Conservation (phyloP, 23 tunicate genomes). For the Clavelina lepadiformis region DNA sequence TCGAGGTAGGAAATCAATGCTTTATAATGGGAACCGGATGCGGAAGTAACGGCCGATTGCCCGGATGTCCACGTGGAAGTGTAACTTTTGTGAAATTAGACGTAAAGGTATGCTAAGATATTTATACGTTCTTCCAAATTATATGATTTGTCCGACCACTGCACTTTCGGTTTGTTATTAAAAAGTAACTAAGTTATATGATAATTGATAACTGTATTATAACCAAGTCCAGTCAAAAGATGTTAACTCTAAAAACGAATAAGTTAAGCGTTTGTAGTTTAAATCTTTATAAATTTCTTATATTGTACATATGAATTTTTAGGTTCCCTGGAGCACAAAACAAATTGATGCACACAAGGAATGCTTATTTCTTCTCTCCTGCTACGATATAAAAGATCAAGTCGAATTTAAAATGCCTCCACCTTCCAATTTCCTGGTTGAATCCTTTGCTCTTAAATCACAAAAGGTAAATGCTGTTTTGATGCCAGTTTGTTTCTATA, state of each 20-base stretch:
- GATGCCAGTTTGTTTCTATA: background rate
- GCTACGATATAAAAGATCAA: conserved; percentile 50
- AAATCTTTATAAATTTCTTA: background rate
- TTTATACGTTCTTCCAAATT: too few relatives aligned
- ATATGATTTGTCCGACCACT: too few relatives aligned
- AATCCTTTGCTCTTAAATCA: conserved; percentile 29
- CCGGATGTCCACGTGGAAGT: conserved; percentile 76
- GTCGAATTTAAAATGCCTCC: conserved; percentile 20
- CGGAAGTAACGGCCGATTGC: conserved; percentile 77
- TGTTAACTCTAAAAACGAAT: too few relatives aligned
- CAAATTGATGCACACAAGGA: conserved; percentile 91
- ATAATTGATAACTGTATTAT: too few relatives aligned
- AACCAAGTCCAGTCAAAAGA: too few relatives aligned
- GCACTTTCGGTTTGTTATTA: too few relatives aligned
- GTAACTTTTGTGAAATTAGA: conserved; percentile 69
- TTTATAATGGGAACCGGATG: conserved; percentile 77
- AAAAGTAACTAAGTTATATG: too few relatives aligned
- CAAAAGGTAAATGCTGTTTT: conserved; percentile 62
- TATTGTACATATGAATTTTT: background rate
- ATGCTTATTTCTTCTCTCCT: conserved; percentile 61
- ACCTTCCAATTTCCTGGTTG: background rate
- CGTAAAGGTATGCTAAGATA: conserved; percentile 34
- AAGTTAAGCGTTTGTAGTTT: too few relatives aligned
- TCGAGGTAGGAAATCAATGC: conserved; percentile 41
- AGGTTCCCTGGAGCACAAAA: conserved; percentile 82